A percentile compares a stretch with the other conserved stretches of the same genome.
Conservation (phyloP, 2,797 vertebrate genomes). For the Microctenopoma steveboyesi region DNA sequence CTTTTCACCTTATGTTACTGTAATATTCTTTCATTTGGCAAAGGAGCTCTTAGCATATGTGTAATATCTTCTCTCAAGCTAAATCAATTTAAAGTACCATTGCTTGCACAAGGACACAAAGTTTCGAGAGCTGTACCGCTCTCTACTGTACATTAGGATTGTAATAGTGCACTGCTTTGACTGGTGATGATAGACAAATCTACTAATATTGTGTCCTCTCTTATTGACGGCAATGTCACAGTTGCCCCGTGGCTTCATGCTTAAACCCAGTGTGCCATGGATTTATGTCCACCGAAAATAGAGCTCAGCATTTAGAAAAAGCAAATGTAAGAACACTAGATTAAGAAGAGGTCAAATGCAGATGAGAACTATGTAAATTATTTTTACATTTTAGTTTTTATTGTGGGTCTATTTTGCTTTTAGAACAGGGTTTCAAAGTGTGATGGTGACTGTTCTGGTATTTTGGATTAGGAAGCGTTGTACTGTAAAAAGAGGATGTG, state of each 20-base stretch:
- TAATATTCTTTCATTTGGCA: constrained; percentile 46
- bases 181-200: constrained; percentile 36
- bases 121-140: constrained; percentile 12
- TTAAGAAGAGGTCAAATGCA: constrained; percentile 9
- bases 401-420: not conserved
- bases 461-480: constrained; percentile 9
- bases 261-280: not conserved
- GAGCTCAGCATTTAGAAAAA: not conserved
- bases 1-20: constrained; percentile 38
- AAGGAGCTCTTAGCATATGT: constrained; percentile 30
- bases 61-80: constrained; percentile 14
- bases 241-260: constrained; percentile 2
- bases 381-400: constrained; percentile 6
- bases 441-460: constrained; percentile 8
- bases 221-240: constrained; percentile 1
- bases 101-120: constrained; percentile 38
- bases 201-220: constrained; percentile 10
- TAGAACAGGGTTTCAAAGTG: not conserved
- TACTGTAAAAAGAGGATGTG: not conserved
- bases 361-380: constrained; percentile 4
- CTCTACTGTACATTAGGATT: constrained; percentile 9
- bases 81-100: constrained; percentile 33
- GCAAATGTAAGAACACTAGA: constrained; percentile 1
- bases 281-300: not conserved
- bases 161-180: constrained; percentile 13